Conservation (phyloP, 2,113 vertebrate genomes). For the Megatriorchis doriae region DNA sequence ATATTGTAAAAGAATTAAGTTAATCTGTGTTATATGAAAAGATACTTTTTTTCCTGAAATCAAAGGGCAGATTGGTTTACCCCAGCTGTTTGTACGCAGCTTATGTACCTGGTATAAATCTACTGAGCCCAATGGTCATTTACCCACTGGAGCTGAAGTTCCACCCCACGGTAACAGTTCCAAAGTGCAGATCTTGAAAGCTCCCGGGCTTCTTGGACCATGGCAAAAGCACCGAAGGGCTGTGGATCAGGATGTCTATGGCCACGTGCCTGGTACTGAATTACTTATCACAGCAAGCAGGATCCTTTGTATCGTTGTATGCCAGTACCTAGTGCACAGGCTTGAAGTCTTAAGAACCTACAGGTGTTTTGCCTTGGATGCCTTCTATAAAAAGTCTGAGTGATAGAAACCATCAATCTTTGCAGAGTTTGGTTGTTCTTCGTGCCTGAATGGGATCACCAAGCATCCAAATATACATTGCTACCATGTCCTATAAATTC, state of each 20-base stretch:
- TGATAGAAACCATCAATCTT: background rate
- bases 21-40: background rate
- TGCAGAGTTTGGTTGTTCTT: background rate
- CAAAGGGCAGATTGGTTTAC: background rate
- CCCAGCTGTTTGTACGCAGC: fast-evolving
- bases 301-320: background rate
- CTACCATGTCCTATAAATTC: background rate
- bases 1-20: background rate
- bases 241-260: background rate
- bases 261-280: background rate
- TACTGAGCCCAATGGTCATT: background rate
- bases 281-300: background rate
- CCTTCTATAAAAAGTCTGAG: background rate
- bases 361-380: background rate
- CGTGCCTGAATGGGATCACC: background rate
- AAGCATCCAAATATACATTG: background rate
- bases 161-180: background rate
- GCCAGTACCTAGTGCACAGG: background rate
- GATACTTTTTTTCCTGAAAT: background rate
- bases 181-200: background rate
- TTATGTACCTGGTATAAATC: background rate
- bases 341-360: background rate
- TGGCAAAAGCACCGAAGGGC: background rate
- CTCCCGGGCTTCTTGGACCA: background rate
- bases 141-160: background rate